Evolutionary conservation across 64 coral and sea anemone genomes (phyloP).

Genomic region (Montipora foliosa): DNA sequence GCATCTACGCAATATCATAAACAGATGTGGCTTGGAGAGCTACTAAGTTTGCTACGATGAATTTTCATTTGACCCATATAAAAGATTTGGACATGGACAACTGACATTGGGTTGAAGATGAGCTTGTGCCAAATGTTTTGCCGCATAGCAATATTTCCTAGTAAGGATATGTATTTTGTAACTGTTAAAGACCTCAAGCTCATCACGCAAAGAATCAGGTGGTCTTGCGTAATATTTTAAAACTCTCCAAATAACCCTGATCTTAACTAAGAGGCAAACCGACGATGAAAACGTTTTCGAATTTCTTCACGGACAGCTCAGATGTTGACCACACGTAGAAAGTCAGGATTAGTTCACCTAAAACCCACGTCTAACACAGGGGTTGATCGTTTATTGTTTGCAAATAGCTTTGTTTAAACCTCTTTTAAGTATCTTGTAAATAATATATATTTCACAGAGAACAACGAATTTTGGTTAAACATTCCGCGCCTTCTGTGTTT

Average conservation of each 20-base stretch:
- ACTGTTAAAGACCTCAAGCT: neutral
- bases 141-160: neutral
- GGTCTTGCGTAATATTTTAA: neutral
- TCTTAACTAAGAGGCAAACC: neutral
- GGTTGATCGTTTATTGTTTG: constrained; percentile 61
- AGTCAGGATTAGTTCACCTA: neutral
- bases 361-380: constrained; percentile 15
- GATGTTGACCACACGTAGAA: constrained; percentile 14
- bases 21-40: neutral
- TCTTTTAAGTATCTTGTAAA: constrained; percentile 73
- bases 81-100: neutral
- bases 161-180: neutral
- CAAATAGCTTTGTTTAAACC: constrained; percentile 79
- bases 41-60: neutral
- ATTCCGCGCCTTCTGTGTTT: neutral
- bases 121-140: neutral
- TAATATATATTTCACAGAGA: constrained; percentile 48
- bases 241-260: neutral
- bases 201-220: neutral
- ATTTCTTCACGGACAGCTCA: neutral
- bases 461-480: constrained; percentile 45
- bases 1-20: neutral
- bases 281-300: neutral
- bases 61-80: neutral
- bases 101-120: neutral